phyloP scores from a whole-genome alignment of 1,140 invertebrate species.

The Hypsibius dujardini region DNA sequence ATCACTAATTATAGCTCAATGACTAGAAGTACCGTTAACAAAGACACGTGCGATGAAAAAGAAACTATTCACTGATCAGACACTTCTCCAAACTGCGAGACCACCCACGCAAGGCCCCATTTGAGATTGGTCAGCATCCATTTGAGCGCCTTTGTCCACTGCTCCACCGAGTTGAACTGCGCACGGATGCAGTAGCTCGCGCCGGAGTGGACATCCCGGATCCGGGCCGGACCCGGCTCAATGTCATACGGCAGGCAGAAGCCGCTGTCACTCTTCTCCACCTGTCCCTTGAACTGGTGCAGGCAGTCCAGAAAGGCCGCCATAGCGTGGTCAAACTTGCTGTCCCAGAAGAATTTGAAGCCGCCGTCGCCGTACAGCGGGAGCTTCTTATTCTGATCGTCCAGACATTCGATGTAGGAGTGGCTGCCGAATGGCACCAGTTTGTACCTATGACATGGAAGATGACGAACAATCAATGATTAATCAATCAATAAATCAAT shows the following conservation, averaged over 20 bases:
- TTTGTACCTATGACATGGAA: too few species aligned
- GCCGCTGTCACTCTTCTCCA: slow-evolving; percentile 49
- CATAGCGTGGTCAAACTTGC: slow-evolving; percentile 93
- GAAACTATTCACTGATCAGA: too few species aligned
- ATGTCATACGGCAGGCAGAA: slow-evolving; percentile 50
- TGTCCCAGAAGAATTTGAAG: slow-evolving; percentile 87
- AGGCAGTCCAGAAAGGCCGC: slow-evolving; percentile 89
- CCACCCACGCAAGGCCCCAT: slow-evolving; percentile 95
- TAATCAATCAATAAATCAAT: too few species aligned
- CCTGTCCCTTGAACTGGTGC: slow-evolving; percentile 60
- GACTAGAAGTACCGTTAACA: too few species aligned
- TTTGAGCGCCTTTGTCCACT: slow-evolving; percentile 99
- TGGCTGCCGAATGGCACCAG: slow-evolving; percentile 91
- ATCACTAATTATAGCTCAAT: too few species aligned
- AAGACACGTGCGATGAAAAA: too few species aligned
- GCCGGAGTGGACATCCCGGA: slow-evolving; percentile 6
- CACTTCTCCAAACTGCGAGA: slow-evolving; percentile 38
- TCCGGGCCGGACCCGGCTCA: not conserved
- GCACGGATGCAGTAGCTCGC: slow-evolving; percentile 29
- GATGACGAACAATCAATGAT: too few species aligned
- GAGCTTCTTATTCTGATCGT: slow-evolving; percentile 54
- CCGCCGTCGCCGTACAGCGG: slow-evolving; percentile 84
- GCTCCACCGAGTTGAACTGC: slow-evolving; percentile 93
- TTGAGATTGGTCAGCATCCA: slow-evolving; percentile 94
- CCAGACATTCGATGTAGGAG: slow-evolving; percentile 73